These are phyloP conservation scores for Pachliopta kotzebuea DNA, from an alignment of 2,888 invertebrate genomes.

Conservation along the genomic window DNA sequence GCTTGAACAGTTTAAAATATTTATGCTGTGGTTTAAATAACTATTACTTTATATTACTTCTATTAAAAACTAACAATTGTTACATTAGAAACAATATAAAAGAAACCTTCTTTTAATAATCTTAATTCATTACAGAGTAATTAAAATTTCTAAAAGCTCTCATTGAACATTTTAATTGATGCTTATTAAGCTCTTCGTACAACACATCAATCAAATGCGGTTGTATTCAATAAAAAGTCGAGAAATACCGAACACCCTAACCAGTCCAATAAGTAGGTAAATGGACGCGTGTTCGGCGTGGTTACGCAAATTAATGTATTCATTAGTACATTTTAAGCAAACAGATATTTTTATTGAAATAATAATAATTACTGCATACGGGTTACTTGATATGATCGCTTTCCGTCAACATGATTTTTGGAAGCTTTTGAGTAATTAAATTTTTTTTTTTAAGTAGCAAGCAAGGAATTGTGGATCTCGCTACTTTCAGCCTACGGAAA, in stretches of 20 bases:
- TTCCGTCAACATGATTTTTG: too few species aligned
- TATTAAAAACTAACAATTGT: too few species aligned
- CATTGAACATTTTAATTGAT: slow-evolving; percentile 24
- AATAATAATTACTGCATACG: not conserved
- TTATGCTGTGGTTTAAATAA: too few species aligned
- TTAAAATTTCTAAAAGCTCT: slow-evolving; percentile 20
- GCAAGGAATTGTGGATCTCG: too few species aligned
- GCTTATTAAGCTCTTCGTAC: slow-evolving; percentile 15
- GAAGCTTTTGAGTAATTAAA: too few species aligned
- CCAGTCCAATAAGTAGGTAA: slow-evolving; percentile 25
- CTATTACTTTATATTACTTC: too few species aligned
- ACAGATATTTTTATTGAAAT: slow-evolving; percentile 5
- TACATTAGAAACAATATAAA: not conserved
- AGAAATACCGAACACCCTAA: slow-evolving; percentile 23
- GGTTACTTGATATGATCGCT: too few species aligned
- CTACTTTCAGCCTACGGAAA: too few species aligned
- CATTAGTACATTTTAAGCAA: slow-evolving; percentile 19
- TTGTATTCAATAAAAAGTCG: slow-evolving; percentile 23
- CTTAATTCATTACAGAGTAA: not conserved
- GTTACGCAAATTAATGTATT: slow-evolving; percentile 25
- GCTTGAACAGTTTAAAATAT: too few species aligned
- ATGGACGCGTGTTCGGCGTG: slow-evolving; percentile 16
- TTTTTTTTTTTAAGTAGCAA: too few species aligned
- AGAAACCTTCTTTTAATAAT: not conserved
- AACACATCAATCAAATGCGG: slow-evolving; percentile 23